Base-by-base conservation (phyloP, 2,113 vertebrate genomes). In the Glareola pratincola region DNA sequence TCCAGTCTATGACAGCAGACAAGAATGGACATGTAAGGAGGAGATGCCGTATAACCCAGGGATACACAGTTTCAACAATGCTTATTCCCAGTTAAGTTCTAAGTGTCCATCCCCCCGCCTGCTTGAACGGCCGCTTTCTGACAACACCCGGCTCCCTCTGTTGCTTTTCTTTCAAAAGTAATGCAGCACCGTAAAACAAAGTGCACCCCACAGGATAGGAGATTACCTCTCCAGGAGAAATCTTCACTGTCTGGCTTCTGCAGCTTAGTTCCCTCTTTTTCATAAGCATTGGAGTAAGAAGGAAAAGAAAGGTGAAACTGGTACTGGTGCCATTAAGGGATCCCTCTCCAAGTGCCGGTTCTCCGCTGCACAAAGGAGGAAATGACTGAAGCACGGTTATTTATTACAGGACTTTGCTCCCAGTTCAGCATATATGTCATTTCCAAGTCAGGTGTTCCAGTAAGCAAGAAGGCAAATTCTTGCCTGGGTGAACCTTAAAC, bases 331-430 rank as follows among this genome's bases (percentile, higher is more conserved):
- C 88, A 92, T 80, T 24, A 76, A 77, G 56, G 74, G 45, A 88
- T 76, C 66, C 67, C 45, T 63, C 69, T 34, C 77, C 54, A 30
- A 66, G 60, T 53, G 64, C 71, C 76, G 67, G 67, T 48, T 77
- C 63, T 73, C 50, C 21, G 30, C 36, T 26, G 80, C 73, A 94
- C 80, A 43, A 76, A 98, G 92, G 59, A 98, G 97, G 98, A 98
- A 98, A 91, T 95, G 82, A 92, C 85, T 48, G 71, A 78, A 85
- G 77, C 67, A 50, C 7, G 1, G 95, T 97, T 97, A 98, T 98
- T 98, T 98, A 98, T 98, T 97, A 81, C 80, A 94, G 98, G 98
- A 98, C 98, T 98, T 98, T 98, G 98, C 71, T 97, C 95, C 91
- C n/a, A 66, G 76, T 91, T 92, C 76, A 80, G 91, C 88, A 51